These are phyloP conservation scores for Pissodes strobi DNA, from an alignment of 1,140 invertebrate genomes.

Conservation along the genomic window DNA sequence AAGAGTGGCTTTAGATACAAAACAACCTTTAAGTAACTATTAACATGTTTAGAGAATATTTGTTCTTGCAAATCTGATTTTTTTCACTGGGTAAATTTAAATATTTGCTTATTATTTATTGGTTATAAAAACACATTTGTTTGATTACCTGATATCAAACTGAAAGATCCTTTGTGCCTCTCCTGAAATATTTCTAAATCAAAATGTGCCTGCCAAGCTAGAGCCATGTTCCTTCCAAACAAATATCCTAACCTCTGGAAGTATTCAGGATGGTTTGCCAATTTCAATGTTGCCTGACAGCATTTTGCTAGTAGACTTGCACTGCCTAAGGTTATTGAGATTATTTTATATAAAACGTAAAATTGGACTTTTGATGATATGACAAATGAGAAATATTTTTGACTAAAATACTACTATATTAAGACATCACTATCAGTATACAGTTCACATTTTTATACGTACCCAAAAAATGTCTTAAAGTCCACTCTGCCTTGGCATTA, in stretches of 20 bases:
- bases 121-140: too few species aligned
- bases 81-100: too few species aligned
- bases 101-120: too few species aligned
- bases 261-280: slow-evolving; percentile 75
- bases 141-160: slow-evolving; percentile 64
- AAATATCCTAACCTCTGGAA: slow-evolving; percentile 77
- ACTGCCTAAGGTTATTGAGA: slow-evolving; percentile 22
- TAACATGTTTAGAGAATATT: too few species aligned
- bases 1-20: too few species aligned
- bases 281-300: slow-evolving; percentile 79
- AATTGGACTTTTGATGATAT: too few species aligned
- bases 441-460: slow-evolving; percentile 48
- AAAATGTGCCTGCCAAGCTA: slow-evolving; percentile 83
- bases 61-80: too few species aligned
- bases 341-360: too few species aligned
- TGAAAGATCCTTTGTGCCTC: slow-evolving; percentile 59
- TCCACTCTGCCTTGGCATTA: slow-evolving; percentile 72
- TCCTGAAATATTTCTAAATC: slow-evolving; percentile 51
- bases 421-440: too few species aligned
- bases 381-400: too few species aligned
- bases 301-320: slow-evolving; percentile 59
- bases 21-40: too few species aligned
- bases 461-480: slow-evolving; percentile 76
- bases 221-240: slow-evolving; percentile 87
- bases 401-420: too few species aligned